These are phyloP conservation scores for Metacarcinus magister DNA, from an alignment of 2,888 invertebrate genomes.

Conservation along the genomic window DNA sequence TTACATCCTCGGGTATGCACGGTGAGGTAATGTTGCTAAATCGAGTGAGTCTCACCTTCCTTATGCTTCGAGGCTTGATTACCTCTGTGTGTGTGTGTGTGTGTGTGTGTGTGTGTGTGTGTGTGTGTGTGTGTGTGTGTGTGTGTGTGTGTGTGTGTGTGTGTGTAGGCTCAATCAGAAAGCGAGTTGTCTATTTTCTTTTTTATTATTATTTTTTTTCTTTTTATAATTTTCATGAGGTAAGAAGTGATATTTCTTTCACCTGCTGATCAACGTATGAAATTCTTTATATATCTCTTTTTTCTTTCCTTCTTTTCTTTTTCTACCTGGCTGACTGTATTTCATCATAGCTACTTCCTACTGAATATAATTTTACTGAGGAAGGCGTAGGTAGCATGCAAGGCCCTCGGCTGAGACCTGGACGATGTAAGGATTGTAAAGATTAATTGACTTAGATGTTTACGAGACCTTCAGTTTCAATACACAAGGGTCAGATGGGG, in stretches of 20 bases:
- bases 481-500: background rate
- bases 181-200: too few relatives aligned
- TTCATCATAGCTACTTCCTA: background rate
- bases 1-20: background rate
- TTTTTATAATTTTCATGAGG: background rate
- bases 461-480: background rate
- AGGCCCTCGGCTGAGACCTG: background rate
- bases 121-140: too few relatives aligned
- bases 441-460: background rate
- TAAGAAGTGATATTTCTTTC: background rate
- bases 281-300: background rate
- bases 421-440: background rate
- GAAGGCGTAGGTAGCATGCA: background rate
- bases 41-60: background rate
- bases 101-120: too few relatives aligned
- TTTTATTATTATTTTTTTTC: too few relatives aligned
- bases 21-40: background rate
- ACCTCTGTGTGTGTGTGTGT: too few relatives aligned
- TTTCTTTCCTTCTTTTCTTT: too few relatives aligned
- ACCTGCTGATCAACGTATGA: background rate
- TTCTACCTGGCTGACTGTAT: background rate
- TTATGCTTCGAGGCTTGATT: background rate
- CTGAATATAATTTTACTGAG: background rate
- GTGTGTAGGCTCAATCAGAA: background rate
- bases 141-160: too few relatives aligned